A percentile compares a stretch with the other conserved stretches of the same genome.
phyloP scores from a whole-genome alignment of 2,797 vertebrate species.

The Melanotaenia maccullochi region DNA sequence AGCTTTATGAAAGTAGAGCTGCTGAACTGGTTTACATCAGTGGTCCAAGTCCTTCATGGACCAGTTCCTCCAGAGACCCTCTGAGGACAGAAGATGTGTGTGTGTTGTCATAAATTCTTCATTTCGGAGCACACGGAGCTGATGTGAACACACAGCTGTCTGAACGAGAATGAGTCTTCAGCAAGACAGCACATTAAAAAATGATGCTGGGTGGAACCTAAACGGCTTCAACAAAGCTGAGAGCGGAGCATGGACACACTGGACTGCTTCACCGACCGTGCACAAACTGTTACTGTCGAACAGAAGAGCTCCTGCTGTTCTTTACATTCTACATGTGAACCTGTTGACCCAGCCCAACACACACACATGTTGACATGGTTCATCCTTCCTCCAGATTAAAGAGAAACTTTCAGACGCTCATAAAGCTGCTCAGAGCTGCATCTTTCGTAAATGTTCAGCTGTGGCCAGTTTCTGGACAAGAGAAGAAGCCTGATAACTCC shows the following conservation, averaged over 20 bases:
- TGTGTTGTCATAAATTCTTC: not conserved
- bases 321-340: conserved; percentile 39
- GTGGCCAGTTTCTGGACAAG: too few species aligned
- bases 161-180: conserved; percentile 1
- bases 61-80: not conserved
- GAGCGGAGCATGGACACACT: not conserved
- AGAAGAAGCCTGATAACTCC: too few species aligned
- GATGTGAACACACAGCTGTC: not conserved
- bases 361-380: not conserved
- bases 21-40: too few species aligned
- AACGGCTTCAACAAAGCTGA: not conserved
- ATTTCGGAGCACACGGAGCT: not conserved
- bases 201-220: conserved; percentile 21
- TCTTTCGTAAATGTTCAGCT: too few species aligned
- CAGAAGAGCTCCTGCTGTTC: conserved; percentile 34
- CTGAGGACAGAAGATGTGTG: not conserved
- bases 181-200: conserved; percentile 9
- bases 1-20: too few species aligned
- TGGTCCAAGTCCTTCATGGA: too few species aligned
- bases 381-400: too few species aligned
- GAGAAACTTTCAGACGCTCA: too few species aligned
- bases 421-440: too few species aligned
- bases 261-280: not conserved
- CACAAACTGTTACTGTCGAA: not conserved
- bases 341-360: conserved; percentile 9